Evolutionary conservation across 2,113 vertebrate species (phyloP), one percentile per base, ranked within the genome.

Genomic region (Oreamnos americanus): DNA sequence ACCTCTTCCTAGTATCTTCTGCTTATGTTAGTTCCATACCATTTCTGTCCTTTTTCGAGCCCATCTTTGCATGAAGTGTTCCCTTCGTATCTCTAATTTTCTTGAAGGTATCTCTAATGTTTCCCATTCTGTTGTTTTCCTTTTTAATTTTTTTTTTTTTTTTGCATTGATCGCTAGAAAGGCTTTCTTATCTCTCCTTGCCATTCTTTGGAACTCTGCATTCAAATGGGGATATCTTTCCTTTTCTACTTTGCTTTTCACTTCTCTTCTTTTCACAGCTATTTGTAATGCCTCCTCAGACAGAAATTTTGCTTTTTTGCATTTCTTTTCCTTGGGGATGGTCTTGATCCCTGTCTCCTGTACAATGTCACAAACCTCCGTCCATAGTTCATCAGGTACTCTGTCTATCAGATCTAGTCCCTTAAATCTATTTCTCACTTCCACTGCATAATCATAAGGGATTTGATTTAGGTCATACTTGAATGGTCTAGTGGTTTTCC

Each of bases 301-400:
- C 64, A n/a, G 17, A 16, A 16, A n/a, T n/a, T n/a, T 67, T 67
- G 62, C 16, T n/a, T n/a, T n/a, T 67, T 67, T 67, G 16, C 33
- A n/a, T 17, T 67, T 67, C 16, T n/a, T 67, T 2, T 67, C 17
- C 33, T 10, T 67, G 4, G 33, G 8, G 7, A 67, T 67, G 16
- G 62, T n/a, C 33, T 67, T 67, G 33, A 67, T n/a, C 33, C 16
- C 33, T n/a, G 7, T n/a, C 33, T 67, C 62, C 33, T 67, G 16
- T 64, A 17, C 30, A n/a, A 0, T 33, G 60, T 16, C 30, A n/a
- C 0, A 0, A 64, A n/a, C 15, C 33, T 64, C 30, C 1, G 0
- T 17, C 62, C 62, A 64, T 8, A 33, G 30, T n/a, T 67, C 16
- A 4, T 67, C 62, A n/a, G 33, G 8, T 8, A 19, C 8, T 67